Percentiles rank a stretch among this genome's conserved stretches.
phyloP scores from a whole-genome alignment of 2,888 invertebrate genomes.

The Zelleria hepariella region DNA sequence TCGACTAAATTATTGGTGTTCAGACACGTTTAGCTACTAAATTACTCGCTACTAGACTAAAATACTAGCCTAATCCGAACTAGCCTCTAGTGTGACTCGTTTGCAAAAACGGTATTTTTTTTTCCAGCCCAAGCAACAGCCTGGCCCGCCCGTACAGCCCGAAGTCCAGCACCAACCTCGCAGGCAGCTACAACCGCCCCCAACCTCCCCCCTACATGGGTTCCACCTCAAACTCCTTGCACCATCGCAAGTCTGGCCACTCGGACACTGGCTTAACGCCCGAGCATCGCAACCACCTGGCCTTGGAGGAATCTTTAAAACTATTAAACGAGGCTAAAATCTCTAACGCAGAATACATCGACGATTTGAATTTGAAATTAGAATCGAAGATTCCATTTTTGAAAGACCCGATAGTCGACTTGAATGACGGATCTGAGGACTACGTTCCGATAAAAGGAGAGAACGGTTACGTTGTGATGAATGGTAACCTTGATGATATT shows the following conservation, averaged over 20 bases:
- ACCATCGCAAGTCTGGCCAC: constrained; percentile 42
- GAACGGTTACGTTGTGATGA: constrained; percentile 19
- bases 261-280: constrained; percentile 41
- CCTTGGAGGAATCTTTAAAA: constrained; percentile 59
- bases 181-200: constrained; percentile 57
- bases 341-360: constrained; percentile 30
- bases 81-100: background rate
- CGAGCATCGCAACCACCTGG: constrained; percentile 44
- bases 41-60: too few relatives aligned
- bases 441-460: constrained; percentile 42
- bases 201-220: constrained; percentile 62
- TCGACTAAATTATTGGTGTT: too few relatives aligned
- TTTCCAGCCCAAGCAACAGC: constrained; percentile 71
- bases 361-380: constrained; percentile 16
- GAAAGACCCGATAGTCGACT: constrained; percentile 45
- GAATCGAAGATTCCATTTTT: constrained; percentile 4
- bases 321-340: constrained; percentile 63
- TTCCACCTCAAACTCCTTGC: constrained; percentile 46
- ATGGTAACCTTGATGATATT: constrained; percentile 43
- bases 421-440: constrained; percentile 51
- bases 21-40: too few relatives aligned
- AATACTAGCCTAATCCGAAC: too few relatives aligned
- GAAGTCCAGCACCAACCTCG: constrained; percentile 50
- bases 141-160: constrained; percentile 66
- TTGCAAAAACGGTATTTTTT: background rate